Evolutionary conservation across 2,888 invertebrate species (phyloP).

Genomic region (Meiosimyza decipiens): DNA sequence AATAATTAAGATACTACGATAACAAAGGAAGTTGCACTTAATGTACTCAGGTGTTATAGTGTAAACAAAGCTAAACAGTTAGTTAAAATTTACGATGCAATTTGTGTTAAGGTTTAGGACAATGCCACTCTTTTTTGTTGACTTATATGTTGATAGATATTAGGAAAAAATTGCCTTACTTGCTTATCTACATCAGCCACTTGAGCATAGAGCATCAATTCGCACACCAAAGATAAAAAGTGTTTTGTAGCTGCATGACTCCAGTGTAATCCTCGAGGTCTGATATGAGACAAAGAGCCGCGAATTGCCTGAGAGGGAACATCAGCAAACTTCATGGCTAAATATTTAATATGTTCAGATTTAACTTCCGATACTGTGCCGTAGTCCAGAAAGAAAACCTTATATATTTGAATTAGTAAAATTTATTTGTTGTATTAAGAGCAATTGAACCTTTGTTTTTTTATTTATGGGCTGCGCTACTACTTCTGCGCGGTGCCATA

Average conservation of each 20-base stretch:
- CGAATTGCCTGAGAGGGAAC: constrained; percentile 55
- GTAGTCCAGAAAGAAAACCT: constrained; percentile 59
- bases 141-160: too few species aligned
- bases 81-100: too few species aligned
- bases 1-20: too few species aligned
- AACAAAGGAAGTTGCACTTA: too few species aligned
- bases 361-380: constrained; percentile 55
- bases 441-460: constrained; percentile 51
- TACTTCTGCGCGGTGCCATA: constrained; percentile 61
- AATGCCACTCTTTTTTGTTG: too few species aligned
- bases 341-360: constrained; percentile 52
- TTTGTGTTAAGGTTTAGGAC: too few species aligned
- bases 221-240: constrained; percentile 51
- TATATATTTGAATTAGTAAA: constrained; percentile 11
- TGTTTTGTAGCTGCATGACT: constrained; percentile 50
- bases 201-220: constrained; percentile 53
- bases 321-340: constrained; percentile 51
- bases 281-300: constrained; percentile 55
- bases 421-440: neutral
- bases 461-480: constrained; percentile 44
- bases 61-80: too few species aligned
- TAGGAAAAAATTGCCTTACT: constrained; percentile 40
- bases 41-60: too few species aligned
- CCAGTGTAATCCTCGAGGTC: constrained; percentile 54
- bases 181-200: constrained; percentile 52